phyloP scores from a whole-genome alignment of 2,888 invertebrate species.

The Eristalinus aeneus region DNA sequence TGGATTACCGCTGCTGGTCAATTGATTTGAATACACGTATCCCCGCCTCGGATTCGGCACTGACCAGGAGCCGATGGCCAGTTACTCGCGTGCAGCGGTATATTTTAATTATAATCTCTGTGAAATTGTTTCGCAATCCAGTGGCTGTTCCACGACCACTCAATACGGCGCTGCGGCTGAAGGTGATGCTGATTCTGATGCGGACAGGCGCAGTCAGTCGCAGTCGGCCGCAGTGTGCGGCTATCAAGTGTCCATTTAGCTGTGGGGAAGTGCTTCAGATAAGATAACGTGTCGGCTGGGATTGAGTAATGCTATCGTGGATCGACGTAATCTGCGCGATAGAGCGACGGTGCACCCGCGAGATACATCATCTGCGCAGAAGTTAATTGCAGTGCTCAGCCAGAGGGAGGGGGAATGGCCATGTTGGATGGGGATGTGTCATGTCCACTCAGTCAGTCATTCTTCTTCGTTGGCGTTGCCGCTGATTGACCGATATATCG shows the following conservation, averaged over 20 bases:
- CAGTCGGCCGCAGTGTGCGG: not conserved
- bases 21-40: conserved; percentile 55
- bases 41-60: conserved; percentile 28
- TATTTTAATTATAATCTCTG: conserved; percentile 69
- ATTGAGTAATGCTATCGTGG: conserved; percentile 63
- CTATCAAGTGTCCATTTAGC: conserved; percentile 64
- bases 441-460: conserved; percentile 63
- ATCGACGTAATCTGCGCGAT: conserved; percentile 57
- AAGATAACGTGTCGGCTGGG: conserved; percentile 62
- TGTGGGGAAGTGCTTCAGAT: conserved; percentile 56
- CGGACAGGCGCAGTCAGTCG: not conserved
- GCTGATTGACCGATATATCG: conserved; percentile 69
- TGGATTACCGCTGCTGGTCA: conserved; percentile 59
- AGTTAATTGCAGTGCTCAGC: conserved; percentile 48
- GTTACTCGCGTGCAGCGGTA: conserved; percentile 59
- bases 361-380: not conserved
- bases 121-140: conserved; percentile 53
- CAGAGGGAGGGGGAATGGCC: not conserved
- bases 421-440: conserved; percentile 61
- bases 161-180: conserved; percentile 15
- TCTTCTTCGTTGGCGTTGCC: conserved; percentile 35
- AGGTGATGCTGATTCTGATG: not conserved
- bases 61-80: conserved; percentile 54
- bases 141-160: conserved; percentile 28
- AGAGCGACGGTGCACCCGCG: conserved; percentile 16